Conservation (phyloP, 2,888 invertebrate species). For the Ommatoiulus sabulosus region DNA sequence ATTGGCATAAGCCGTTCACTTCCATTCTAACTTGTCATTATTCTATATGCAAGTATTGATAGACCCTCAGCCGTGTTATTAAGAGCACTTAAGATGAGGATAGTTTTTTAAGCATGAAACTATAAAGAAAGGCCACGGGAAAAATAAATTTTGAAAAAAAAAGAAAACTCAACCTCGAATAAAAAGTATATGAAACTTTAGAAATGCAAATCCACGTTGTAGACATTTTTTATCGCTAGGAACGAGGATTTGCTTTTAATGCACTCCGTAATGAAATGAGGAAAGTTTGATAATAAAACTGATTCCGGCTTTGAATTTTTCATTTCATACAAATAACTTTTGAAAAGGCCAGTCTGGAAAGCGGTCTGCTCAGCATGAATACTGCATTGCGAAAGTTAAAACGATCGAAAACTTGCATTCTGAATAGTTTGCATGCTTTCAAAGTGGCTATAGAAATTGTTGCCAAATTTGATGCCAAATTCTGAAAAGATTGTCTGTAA, state of each 20-base stretch:
- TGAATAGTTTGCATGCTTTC: no score
- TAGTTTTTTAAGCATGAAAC: background rate
- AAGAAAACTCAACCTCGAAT: background rate
- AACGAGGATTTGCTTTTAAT: slow-evolving; percentile 38
- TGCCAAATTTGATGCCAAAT: no score
- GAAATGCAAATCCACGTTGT: background rate
- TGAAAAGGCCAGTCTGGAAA: background rate
- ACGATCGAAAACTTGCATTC: no score
- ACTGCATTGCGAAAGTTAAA: background rate
- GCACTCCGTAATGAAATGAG: background rate
- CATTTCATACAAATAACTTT: background rate
- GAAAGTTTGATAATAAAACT: background rate
- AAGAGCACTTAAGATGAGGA: background rate
- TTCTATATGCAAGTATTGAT: no score
- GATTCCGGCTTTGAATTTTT: background rate
- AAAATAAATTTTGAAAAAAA: background rate
- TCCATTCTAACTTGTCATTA: no score
- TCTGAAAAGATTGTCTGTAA: no score
- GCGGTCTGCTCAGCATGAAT: background rate
- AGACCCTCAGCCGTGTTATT: no score
- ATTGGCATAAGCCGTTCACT: background rate
- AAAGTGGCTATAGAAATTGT: no score
- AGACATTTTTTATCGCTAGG: background rate
- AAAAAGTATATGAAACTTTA: background rate
- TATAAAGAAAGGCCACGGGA: background rate